These are phyloP conservation scores for Noctua janthe DNA, from an alignment of 2,888 invertebrate genomes.

Conservation along the genomic window DNA sequence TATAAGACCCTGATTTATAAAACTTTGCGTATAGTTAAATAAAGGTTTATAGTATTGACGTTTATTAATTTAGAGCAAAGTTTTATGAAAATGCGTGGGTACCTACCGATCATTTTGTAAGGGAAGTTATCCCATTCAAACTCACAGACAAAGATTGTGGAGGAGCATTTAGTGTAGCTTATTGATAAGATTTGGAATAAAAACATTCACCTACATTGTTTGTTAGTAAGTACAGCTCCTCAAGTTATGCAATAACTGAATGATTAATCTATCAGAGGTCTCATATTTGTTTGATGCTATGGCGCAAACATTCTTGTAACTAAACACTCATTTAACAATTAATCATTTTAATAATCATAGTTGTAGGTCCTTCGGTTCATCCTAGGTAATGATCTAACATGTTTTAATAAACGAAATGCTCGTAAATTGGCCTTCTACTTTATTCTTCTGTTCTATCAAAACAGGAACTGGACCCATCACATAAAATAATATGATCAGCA, in stretches of 20 bases:
- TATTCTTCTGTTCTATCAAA: not conserved
- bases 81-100: not conserved
- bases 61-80: not conserved
- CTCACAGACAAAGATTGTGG: not conserved
- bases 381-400: not conserved
- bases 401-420: not conserved
- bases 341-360: conserved; percentile 18
- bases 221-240: no score
- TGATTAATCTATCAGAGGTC: conserved; percentile 19
- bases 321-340: conserved; percentile 23
- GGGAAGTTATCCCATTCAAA: not conserved
- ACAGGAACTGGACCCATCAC: not conserved
- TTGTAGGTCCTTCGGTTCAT: not conserved
- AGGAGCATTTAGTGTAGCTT: no score
- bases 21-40: not conserved
- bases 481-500: not conserved
- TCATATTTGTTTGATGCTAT: conserved; percentile 1
- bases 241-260: not conserved
- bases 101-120: not conserved
- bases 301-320: conserved; percentile 21
- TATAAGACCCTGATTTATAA: not conserved
- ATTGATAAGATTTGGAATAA: not conserved
- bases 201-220: not conserved
- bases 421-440: not conserved
- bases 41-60: not conserved